These are phyloP conservation scores for Hemibagrus wyckioides DNA, from an alignment of 2,113 vertebrate species.

Conservation along the genomic window DNA sequence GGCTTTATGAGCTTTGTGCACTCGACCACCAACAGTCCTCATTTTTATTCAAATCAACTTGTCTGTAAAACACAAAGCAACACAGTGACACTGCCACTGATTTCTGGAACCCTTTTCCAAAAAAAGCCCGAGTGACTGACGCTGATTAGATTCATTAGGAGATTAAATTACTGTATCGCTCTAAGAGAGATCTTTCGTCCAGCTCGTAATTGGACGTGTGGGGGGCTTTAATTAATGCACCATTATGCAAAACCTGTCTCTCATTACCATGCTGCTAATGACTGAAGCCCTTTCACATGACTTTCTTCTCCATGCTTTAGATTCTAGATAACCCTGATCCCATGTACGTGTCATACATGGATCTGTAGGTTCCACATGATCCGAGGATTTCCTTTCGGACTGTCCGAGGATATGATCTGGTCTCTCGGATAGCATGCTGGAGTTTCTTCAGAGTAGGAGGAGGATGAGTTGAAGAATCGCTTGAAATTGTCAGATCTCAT, in stretches of 20 bases:
- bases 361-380: neutral
- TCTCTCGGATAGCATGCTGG: neutral
- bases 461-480: neutral
- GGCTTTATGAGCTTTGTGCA: neutral
- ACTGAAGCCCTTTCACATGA: neutral
- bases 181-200: neutral
- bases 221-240: neutral
- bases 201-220: neutral
- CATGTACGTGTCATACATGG: neutral
- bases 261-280: neutral
- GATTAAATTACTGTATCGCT: neutral
- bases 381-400: no score
- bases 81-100: neutral
- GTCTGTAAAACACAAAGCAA: neutral
- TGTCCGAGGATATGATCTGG: neutral
- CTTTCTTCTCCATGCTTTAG: neutral
- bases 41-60: neutral
- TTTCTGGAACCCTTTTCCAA: neutral
- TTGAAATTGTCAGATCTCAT: constrained; percentile 31
- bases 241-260: neutral
- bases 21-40: neutral
- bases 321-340: neutral
- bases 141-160: neutral
- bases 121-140: neutral
- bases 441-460: neutral